These are phyloP conservation scores for Punctoribates punctum DNA, from an alignment of 2,888 invertebrate genomes.

Conservation along the genomic window DNA sequence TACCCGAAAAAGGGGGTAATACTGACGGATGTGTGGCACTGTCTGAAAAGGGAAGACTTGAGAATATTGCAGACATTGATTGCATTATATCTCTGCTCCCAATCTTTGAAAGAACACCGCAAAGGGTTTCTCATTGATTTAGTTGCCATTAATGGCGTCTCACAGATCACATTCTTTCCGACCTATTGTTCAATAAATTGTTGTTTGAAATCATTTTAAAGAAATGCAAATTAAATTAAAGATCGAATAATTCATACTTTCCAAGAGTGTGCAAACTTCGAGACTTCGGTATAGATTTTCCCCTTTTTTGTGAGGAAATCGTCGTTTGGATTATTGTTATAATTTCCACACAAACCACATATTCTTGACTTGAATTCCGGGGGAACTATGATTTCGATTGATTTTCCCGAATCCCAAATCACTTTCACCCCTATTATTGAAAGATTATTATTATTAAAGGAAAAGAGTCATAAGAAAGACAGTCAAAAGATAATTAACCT, in stretches of 20 bases:
- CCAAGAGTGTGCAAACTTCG: conserved; percentile 82
- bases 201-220: not conserved
- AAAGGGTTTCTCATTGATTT: not conserved
- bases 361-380: conserved; percentile 67
- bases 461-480: not conserved
- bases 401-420: conserved; percentile 89
- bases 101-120: conserved; percentile 50
- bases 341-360: conserved; percentile 93
- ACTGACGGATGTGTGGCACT: conserved; percentile 74
- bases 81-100: conserved; percentile 45
- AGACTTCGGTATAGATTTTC: conserved; percentile 62
- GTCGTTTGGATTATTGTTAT: conserved; percentile 78
- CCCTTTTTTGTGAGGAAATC: conserved; percentile 62
- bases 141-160: not conserved
- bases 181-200: not conserved
- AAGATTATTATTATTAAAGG: not conserved
- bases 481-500: no score
- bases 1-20: conserved; percentile 74
- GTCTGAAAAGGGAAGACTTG: conserved; percentile 63
- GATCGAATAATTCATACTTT: conserved; percentile 62
- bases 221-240: not conserved
- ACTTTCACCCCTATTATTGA: conserved; percentile 67
- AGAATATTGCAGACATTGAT: conserved; percentile 58
- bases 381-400: conserved; percentile 77
- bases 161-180: conserved; percentile 45